Percentiles rank a stretch among this genome's conserved stretches.
These are phyloP conservation scores for Emydocephalus ijimae DNA, from an alignment of 2,113 vertebrate species.

Conservation along the genomic window DNA sequence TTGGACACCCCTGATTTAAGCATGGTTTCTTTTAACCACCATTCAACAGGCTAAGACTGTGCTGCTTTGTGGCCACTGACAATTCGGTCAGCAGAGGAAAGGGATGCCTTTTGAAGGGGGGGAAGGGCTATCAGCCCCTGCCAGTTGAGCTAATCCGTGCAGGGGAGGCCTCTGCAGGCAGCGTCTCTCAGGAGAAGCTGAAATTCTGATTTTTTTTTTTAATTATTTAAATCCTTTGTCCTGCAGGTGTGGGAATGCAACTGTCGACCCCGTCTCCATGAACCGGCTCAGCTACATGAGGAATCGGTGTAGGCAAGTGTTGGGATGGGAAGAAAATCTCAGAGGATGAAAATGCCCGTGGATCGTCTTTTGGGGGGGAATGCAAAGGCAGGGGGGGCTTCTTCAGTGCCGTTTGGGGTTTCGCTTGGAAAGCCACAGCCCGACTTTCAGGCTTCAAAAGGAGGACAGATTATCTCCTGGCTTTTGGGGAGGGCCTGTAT, in stretches of 20 bases:
- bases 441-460: not conserved
- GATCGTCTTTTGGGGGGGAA: not conserved
- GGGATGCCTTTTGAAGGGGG: not conserved
- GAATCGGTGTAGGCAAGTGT: slow-evolving; percentile 85
- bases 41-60: not conserved
- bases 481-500: not conserved
- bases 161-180: not conserved
- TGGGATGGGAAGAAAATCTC: fast-evolving
- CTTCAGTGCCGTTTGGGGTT: not conserved
- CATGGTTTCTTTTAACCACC: not conserved
- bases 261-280: slow-evolving; percentile 82
- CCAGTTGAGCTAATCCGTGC: not conserved
- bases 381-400: not conserved
- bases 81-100: not conserved
- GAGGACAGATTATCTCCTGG: not conserved
- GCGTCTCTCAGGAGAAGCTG: not conserved
- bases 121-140: not conserved
- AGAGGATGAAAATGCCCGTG: not conserved
- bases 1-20: not conserved
- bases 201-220: no score
- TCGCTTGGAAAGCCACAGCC: not conserved
- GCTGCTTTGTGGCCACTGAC: not conserved
- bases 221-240: fast-evolving
- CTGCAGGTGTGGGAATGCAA: slow-evolving; percentile 81
- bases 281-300: slow-evolving; percentile 88